Base-by-base conservation (phyloP, 1,140 invertebrate genomes). In the Zaprionus vittiger region DNA sequence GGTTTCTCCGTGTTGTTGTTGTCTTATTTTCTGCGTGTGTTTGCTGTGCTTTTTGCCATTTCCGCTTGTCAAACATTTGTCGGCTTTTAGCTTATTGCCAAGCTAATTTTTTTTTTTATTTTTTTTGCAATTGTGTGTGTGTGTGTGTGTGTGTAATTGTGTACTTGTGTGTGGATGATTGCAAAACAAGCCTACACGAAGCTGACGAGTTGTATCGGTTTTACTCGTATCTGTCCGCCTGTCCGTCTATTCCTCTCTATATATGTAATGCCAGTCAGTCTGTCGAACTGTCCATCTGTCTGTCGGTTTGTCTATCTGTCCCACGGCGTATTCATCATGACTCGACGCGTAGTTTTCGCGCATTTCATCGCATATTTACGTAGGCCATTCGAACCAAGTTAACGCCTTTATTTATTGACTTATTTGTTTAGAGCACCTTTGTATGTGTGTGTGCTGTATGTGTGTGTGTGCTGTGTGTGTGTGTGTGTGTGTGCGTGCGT, bases 11-110 rank as follows among this genome's bases (percentile, higher is more conserved):
- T 63, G 20, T 56, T 71, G 22, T 47, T 59, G 17, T 56, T 31
- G 34, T 71, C 61, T 59, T 57, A 34, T 56, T 62, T 64, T 76
- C 12, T 38, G 61, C 49, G 47, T 66, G 52, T 79, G 66, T 69
- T 67, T 77, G 52, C 74, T 47, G 81, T 77, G 56, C 72, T 77
- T 71, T 68, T 70, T 82, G 81, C 80, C 81, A 87, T 84, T 87
- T 87, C 84, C 84, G 84, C 84, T 89, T 87, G 84, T 87, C 84
- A 87, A 83, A 87, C 84, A 89, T 87, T 89, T 89, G 84, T 87
- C 71, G 83, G 84, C 84, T 87, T 84, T 87, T 87, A 89, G 84
- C 84, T 87, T 89, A 87, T 86, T 80, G 70, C 83, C 83, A 86
- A 86, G 72, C 76, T 78, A 60, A 63, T 56, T 63, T 55, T 54